A percentile compares a stretch with the other conserved stretches of the same genome.
Conservation (phyloP, 2,797 vertebrate genomes). For the Erpetoichthys calabaricus region DNA sequence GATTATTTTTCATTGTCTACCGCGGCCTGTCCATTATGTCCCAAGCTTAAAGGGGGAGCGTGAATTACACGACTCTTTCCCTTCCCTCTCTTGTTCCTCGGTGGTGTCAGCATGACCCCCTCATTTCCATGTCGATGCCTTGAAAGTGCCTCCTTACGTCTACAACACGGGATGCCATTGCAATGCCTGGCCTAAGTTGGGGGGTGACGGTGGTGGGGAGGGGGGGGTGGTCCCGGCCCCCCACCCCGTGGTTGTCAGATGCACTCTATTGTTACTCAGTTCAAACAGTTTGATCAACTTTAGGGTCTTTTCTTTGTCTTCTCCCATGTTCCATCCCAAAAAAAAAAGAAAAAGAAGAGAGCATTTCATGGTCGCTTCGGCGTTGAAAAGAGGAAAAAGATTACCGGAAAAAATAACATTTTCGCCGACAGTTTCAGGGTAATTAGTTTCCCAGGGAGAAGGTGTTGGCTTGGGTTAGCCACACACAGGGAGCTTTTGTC, state of each 20-base stretch:
- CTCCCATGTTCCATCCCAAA: slow-evolving; percentile 9
- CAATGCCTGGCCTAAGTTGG: neutral
- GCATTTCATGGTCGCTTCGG: slow-evolving; percentile 20
- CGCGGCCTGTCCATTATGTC: slow-evolving; percentile 3
- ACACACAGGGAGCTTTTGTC: slow-evolving; percentile 55
- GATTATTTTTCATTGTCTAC: slow-evolving; percentile 11
- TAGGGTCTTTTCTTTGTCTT: slow-evolving; percentile 9
- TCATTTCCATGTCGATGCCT: slow-evolving; percentile 8
- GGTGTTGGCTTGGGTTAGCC: slow-evolving; percentile 32
- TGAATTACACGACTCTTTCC: neutral
- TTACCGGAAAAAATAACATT: slow-evolving; percentile 49
- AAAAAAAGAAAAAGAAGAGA: slow-evolving; percentile 12
- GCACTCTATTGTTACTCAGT: neutral
- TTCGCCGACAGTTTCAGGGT: slow-evolving; percentile 38
- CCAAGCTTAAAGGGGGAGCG: slow-evolving; percentile 1
- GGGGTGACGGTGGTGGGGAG: too few species aligned
- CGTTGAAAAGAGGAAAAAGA: slow-evolving; percentile 32
- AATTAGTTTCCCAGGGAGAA: slow-evolving; percentile 65
- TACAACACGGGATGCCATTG: slow-evolving; percentile 4
- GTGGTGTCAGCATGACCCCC: neutral
- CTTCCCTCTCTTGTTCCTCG: neutral
- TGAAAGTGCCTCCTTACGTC: slow-evolving; percentile 12
- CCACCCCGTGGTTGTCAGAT: slow-evolving; percentile 4
- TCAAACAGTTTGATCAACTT: slow-evolving; percentile 9
- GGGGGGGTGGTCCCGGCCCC: too few species aligned